Evolutionary conservation across 2,113 vertebrate species (phyloP), one percentile per base, ranked within the genome.

Genomic region (Grammomys dolichurus): DNA sequence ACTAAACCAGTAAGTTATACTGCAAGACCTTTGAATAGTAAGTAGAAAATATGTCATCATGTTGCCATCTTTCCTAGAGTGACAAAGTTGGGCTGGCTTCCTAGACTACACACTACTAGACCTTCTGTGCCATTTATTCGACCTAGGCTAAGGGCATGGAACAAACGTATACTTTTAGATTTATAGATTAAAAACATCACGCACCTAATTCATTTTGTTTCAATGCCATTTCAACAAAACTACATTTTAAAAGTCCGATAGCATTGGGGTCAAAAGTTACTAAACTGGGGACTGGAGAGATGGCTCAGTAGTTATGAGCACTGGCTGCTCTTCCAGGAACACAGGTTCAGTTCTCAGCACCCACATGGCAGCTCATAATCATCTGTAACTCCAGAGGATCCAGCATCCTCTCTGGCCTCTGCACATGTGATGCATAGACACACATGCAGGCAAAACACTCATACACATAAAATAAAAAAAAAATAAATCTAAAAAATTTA

Each of bases 181-280:
- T 78, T 33, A 31, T 28, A 40, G 36, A 36, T 72, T 69, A 84
- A 93, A 63, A n/a, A 76, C 24, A 73, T 89, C 48, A n/a, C 24
- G 72, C 33, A 31, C 43, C 31, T 94, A 87, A 94, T 78, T 92
- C 28, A 48, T 72, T 93, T 95, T 80, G 40, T 94, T 96, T 94
- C 60, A 84, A 22, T 58, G 36, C 31, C 31, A 43, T 72, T 60
- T 69, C 43, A 87, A 95, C 60, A 43, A 87, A 94, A 33, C 86
- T 26, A 89, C 1, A 75, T 17, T 70, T 48, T 63, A 93, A 95
- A 94, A 90, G 51, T 8, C 14, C 36, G 46, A 60, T 56, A 82
- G 60, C 72, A 69, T 0, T 78, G 33, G 16, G n/a, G 46, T 72
- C 19, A 81, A 95, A 94, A 76, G 78, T 85, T 84, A 95, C 48